Percentiles rank a stretch among this genome's conserved stretches.
Evolutionary conservation across 2,113 vertebrate species (phyloP).

Genomic region (Monopterus albus): DNA sequence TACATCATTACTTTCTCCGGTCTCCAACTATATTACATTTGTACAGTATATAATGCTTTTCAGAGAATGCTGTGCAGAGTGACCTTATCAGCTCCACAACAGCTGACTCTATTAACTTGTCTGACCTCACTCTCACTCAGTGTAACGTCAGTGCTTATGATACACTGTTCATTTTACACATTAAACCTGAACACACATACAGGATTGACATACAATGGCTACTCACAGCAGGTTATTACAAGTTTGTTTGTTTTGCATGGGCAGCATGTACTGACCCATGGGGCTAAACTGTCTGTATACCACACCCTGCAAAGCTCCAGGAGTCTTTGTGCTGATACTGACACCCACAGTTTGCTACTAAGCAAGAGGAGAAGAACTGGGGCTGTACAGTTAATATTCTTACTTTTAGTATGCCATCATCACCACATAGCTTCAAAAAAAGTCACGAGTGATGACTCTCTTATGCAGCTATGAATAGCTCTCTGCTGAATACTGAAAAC

Average conservation of each 20-base stretch:
- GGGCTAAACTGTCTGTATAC: not conserved
- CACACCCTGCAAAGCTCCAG: slow-evolving; percentile 39
- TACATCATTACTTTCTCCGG: not conserved
- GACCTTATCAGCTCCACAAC: slow-evolving; percentile 59
- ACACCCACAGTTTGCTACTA: slow-evolving; percentile 38
- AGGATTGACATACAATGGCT: no score
- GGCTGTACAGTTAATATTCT: not conserved
- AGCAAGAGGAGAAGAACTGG: not conserved
- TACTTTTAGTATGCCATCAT: not conserved
- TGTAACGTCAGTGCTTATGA: slow-evolving; percentile 29
- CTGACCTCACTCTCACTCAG: slow-evolving; percentile 60
- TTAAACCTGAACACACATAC: slow-evolving; percentile 3
- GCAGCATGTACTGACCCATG: slow-evolving; percentile 12
- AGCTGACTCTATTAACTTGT: slow-evolving; percentile 44
- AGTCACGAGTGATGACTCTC: not conserved
- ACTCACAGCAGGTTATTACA: slow-evolving; percentile 31
- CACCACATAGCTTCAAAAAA: not conserved
- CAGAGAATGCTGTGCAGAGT: slow-evolving; percentile 13
- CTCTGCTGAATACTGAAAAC: slow-evolving; percentile 16
- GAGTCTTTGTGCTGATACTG: slow-evolving; percentile 37
- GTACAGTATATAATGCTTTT: slow-evolving; percentile 44
- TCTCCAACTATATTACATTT: not conserved
- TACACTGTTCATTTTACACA: slow-evolving; percentile 1
- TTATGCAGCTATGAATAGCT: slow-evolving; percentile 4
- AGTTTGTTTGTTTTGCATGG: slow-evolving; percentile 11